phyloP scores from a whole-genome alignment of 2,888 invertebrate species.

The Thelaira solivaga region DNA sequence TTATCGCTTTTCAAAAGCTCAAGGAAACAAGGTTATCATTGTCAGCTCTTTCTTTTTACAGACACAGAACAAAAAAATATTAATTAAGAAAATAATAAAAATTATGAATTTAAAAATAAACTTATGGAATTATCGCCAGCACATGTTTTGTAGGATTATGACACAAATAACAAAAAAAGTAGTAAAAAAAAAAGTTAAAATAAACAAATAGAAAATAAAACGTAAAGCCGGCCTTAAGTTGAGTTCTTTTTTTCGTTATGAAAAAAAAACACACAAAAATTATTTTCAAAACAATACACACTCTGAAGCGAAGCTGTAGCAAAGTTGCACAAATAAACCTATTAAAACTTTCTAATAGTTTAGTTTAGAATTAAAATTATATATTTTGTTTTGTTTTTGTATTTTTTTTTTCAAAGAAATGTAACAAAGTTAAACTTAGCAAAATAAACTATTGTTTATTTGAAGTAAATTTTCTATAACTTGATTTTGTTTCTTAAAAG shows the following conservation, averaged over 20 bases:
- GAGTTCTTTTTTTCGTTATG: too few species aligned
- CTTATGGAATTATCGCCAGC: constrained; percentile 7
- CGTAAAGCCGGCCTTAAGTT: too few species aligned
- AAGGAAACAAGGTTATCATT: constrained; percentile 60
- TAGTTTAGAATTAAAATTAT: neutral
- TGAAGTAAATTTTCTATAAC: neutral
- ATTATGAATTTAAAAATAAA: neutral
- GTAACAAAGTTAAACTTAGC: neutral
- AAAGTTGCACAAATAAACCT: too few species aligned
- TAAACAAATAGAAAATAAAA: neutral
- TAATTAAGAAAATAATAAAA: neutral
- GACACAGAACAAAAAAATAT: neutral
- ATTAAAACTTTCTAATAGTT: neutral
- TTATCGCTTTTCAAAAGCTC: constrained; percentile 66
- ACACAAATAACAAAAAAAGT: neutral
- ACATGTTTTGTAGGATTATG: constrained; percentile 13
- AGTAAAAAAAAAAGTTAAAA: neutral
- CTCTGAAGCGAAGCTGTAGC: too few species aligned
- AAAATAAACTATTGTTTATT: neutral
- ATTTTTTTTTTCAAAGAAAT: neutral
- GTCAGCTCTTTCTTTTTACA: neutral
- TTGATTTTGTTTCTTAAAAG: neutral
- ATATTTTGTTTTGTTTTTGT: too few species aligned
- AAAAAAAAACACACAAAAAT: too few species aligned
- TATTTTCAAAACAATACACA: too few species aligned